phyloP scores from a whole-genome alignment of 2,797 vertebrate genomes.

The Hypotaenidia philippensis region DNA sequence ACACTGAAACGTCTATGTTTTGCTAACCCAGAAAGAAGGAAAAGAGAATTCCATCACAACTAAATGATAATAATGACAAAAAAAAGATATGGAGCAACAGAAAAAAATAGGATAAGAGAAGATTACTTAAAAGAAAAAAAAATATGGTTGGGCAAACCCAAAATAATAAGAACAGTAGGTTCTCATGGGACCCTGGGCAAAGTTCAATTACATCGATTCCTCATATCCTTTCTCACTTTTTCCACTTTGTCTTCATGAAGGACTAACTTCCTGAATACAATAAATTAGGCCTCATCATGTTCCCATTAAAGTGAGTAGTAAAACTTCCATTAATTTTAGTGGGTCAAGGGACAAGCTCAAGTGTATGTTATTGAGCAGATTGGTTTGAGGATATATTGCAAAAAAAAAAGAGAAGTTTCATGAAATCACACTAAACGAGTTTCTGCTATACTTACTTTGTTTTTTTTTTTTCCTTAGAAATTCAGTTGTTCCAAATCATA shows the following conservation, averaged over 20 bases:
- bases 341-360: not conserved
- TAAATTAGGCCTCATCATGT: not conserved
- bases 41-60: not conserved
- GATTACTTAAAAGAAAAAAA: not conserved
- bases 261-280: not conserved
- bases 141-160: fast-evolving
- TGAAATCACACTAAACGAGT: not conserved
- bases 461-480: not conserved
- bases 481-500: not conserved
- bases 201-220: not conserved
- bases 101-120: not conserved
- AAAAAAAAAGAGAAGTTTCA: not conserved
- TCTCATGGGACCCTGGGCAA: not conserved
- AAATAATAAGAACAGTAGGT: not conserved
- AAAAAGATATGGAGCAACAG: not conserved
- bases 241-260: not conserved
- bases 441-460: not conserved
- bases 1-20: not conserved
- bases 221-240: not conserved
- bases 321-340: not conserved
- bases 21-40: not conserved
- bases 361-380: not conserved
- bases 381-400: not conserved
- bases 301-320: not conserved
- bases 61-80: not conserved